Base-by-base conservation (phyloP, 2,113 vertebrate species). In the Peucedramus taeniatus region DNA sequence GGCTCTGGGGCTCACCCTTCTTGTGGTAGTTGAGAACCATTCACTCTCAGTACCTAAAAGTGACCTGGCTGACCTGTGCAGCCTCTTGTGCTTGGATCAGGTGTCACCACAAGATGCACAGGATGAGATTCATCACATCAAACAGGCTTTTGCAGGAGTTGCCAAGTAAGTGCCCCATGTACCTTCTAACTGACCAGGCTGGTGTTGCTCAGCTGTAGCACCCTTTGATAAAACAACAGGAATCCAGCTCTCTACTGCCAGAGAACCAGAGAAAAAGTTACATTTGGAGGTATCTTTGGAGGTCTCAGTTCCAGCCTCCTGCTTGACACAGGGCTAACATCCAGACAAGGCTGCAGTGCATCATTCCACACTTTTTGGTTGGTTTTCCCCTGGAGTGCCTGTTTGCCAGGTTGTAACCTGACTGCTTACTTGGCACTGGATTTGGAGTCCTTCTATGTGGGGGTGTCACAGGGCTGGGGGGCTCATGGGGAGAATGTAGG, bases 11-110 rank as follows among this genome's bases (percentile, higher is more conserved):
- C 56, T 98, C 50, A 75, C 95, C 22, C 22, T 90, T 22, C 75
- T 98, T 3, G 0, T 4, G 1, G 8, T 88, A 0, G 15, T 64
- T 49, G 39, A 79, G 4, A 0, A 0, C 0, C 1, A 26, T 1
- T 0, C 0, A 0, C 22, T 98, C 18, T 13, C 1, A 23, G 1
- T 10, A 2, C 0, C 0, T 0, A 4, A 27, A 6, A 1, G 0
- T 0, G 10, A 83, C 9, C 75, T 97, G 87, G 0, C 1, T 75
- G 3, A 5, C 0, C 56, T 98, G 23, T 98, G 98, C 14, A 13
- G 2, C 31, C 94, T 98, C 47, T 44, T 98, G 33, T 94, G 87
- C 83, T 66, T 93, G 6, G 78, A 93, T 7, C 7, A 92, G n/a
- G 12, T 7, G 26, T 54, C 96, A 1, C 53, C 27, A 3, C 28